Evolutionary conservation across 2,797 vertebrate genomes (phyloP).

Genomic region (Poeciliopsis presidionis): DNA sequence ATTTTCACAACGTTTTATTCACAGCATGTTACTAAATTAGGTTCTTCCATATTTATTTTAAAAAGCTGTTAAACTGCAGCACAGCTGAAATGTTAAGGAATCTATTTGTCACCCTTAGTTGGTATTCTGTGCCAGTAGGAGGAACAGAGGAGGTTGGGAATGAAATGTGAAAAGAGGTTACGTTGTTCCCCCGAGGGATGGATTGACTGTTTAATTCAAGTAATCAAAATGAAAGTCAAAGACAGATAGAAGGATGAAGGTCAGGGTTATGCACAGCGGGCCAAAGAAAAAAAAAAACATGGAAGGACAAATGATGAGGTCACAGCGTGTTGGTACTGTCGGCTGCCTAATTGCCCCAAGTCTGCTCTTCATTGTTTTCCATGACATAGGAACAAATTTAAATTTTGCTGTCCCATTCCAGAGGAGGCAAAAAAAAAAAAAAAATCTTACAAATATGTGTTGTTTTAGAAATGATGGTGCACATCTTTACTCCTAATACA

Average conservation of each 20-base stretch:
- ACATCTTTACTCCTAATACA: neutral
- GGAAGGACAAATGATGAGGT: constrained; percentile 2
- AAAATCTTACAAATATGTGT: neutral
- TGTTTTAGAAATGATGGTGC: neutral
- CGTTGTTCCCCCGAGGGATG: constrained; percentile 30
- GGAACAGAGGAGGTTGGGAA: constrained; percentile 8
- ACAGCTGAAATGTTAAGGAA: constrained; percentile 18
- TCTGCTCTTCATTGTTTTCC: constrained; percentile 8
- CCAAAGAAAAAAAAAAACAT: constrained; percentile 13
- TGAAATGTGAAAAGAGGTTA: constrained; percentile 30
- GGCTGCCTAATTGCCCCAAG: constrained; percentile 21
- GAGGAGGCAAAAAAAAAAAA: neutral
- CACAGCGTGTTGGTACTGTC: constrained; percentile 2
- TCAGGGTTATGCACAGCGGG: constrained; percentile 21
- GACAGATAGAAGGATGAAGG: constrained; percentile 36
- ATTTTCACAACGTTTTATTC: constrained; percentile 12
- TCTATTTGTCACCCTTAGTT: constrained; percentile 17
- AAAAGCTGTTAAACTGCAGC: neutral
- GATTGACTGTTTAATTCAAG: constrained; percentile 57
- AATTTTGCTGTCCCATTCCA: neutral
- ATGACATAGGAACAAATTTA: neutral
- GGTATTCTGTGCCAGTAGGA: constrained; percentile 40
- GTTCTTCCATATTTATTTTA: constrained; percentile 10
- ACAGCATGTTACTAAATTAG: constrained; percentile 10
- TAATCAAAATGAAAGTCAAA: constrained; percentile 55